These are phyloP conservation scores for Lathamus discolor DNA, from an alignment of 2,113 vertebrate species.

Conservation along the genomic window DNA sequence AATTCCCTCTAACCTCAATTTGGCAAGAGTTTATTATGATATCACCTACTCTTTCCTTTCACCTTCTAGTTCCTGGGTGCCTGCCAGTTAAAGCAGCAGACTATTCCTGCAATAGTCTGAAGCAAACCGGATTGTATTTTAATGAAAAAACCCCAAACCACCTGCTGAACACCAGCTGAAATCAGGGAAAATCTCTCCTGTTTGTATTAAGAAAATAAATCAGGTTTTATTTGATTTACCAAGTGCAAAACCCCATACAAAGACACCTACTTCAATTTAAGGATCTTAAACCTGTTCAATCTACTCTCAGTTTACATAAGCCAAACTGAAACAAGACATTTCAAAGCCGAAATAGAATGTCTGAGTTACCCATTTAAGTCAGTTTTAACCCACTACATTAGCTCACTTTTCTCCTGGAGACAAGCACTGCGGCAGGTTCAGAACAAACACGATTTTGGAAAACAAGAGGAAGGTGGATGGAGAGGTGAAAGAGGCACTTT, in stretches of 20 bases:
- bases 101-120: neutral
- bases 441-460: neutral
- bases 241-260: neutral
- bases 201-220: neutral
- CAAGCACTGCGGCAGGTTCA: neutral
- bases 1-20: slow-evolving; percentile 9
- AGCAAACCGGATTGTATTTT: neutral
- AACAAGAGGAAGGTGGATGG: neutral
- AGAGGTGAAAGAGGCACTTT: neutral
- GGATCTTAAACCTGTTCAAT: neutral
- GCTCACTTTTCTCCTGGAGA: neutral
- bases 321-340: neutral
- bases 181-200: neutral
- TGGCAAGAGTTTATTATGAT: slow-evolving; percentile 9
- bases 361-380: neutral
- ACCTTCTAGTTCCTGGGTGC: neutral
- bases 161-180: neutral
- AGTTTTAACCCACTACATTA: neutral
- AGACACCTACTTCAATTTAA: neutral
- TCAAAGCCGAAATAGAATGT: neutral
- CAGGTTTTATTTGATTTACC: neutral
- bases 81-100: neutral
- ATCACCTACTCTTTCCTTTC: slow-evolving; percentile 5
- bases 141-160: neutral
- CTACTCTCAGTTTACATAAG: neutral